Conservation (phyloP, 1,140 invertebrate genomes). For the Bombus balteatus region DNA sequence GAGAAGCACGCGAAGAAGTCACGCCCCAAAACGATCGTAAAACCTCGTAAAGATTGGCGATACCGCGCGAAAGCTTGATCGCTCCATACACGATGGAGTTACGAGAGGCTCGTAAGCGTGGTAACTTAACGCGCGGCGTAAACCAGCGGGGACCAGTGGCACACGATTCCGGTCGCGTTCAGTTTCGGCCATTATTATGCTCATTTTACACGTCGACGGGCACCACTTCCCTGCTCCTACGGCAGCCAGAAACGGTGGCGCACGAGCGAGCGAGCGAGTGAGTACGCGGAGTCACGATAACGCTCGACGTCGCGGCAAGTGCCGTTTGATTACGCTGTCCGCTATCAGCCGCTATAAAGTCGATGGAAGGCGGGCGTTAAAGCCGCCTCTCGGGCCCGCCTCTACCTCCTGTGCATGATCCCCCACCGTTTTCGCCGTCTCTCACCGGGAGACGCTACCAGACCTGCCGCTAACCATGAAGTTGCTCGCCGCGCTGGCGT, state of each 20-base stretch:
- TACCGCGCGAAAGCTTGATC: conserved; percentile 27
- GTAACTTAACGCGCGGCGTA: conserved; percentile 26
- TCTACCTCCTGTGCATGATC: conserved; percentile 71
- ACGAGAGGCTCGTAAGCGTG: conserved; percentile 27
- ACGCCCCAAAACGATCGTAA: conserved; percentile 45
- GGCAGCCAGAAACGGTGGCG: neutral
- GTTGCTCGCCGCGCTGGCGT: conserved; percentile 41
- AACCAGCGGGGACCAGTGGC: conserved; percentile 1
- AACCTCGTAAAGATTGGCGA: conserved; percentile 16
- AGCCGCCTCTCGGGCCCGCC: conserved; percentile 78
- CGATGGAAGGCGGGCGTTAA: conserved; percentile 76
- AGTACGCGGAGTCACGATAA: conserved; percentile 36
- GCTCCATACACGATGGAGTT: conserved; percentile 27
- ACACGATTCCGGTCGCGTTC: conserved; percentile 13
- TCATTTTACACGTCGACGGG: conserved; percentile 28
- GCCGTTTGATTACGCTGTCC: conserved; percentile 72
- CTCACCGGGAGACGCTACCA: conserved; percentile 63
- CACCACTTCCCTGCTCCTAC: neutral
- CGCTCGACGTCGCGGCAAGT: conserved; percentile 65
- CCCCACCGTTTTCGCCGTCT: conserved; percentile 59
- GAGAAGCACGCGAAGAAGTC: conserved; percentile 25
- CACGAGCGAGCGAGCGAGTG: neutral
- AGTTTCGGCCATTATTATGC: conserved; percentile 50
- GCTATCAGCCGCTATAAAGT: conserved; percentile 75
- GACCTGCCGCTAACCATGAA: conserved; percentile 58